A percentile compares a stretch with the other conserved stretches of the same genome.
Evolutionary conservation across 2,113 vertebrate genomes (phyloP).

Genomic region (Cyanoramphus novaezelandiae): DNA sequence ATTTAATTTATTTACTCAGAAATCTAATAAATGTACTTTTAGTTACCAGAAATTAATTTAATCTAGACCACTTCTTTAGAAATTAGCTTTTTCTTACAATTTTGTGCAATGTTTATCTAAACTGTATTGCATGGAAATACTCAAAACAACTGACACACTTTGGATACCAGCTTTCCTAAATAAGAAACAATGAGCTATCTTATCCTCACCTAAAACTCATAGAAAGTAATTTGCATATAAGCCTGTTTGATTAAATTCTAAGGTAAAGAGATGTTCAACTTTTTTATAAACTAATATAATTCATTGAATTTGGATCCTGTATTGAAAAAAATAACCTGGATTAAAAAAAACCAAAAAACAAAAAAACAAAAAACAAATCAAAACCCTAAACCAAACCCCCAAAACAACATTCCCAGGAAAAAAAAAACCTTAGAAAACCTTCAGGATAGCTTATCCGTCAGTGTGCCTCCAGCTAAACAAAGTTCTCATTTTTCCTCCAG

Average conservation of each 20-base stretch:
- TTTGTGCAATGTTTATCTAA: background rate
- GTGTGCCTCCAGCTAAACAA: background rate
- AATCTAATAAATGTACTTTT: background rate
- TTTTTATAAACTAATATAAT: background rate
- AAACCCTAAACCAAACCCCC: background rate
- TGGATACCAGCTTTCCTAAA: background rate
- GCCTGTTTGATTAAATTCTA: background rate
- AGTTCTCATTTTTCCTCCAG: background rate
- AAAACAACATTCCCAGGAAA: background rate
- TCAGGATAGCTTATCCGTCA: background rate
- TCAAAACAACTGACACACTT: background rate
- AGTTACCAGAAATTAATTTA: background rate
- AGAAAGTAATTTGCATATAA: background rate
- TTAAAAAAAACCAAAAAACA: background rate
- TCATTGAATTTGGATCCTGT: background rate
- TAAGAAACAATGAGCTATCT: background rate
- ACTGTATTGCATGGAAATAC: background rate
- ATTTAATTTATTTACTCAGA: background rate
- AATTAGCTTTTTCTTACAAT: background rate
- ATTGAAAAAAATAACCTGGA: background rate
- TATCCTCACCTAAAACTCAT: background rate
- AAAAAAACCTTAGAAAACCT: background rate
- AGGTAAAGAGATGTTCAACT: background rate
- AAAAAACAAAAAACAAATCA: accelerated
- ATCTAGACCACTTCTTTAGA: background rate